phyloP scores from a whole-genome alignment of 53 echinoderm and acorn worm species.

The Echinometra lucunter region DNA sequence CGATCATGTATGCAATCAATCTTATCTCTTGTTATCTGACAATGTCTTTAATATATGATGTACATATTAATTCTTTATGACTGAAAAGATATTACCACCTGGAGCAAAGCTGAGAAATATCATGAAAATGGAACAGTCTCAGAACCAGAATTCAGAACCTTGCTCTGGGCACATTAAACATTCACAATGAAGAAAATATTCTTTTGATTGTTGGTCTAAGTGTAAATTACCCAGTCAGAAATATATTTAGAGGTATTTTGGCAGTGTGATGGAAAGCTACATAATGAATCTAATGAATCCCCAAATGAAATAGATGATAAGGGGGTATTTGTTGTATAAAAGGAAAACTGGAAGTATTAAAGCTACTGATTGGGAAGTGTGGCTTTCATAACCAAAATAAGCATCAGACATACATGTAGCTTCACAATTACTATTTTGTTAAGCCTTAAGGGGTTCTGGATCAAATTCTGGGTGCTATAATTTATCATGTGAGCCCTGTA shows the following conservation, averaged over 20 bases:
- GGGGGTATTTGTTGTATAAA: background rate
- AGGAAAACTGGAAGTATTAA: too few relatives aligned
- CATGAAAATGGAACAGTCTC: background rate
- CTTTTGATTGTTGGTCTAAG: background rate
- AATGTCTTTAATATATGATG: background rate
- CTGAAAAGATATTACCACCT: background rate
- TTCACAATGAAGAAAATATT: background rate
- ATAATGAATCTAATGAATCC: background rate
- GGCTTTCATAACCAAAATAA: too few relatives aligned
- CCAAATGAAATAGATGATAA: background rate
- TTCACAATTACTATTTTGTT: too few relatives aligned
- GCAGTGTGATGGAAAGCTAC: background rate
- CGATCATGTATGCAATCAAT: background rate
- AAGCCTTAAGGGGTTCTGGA: too few relatives aligned
- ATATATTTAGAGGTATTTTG: background rate
- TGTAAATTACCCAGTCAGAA: background rate
- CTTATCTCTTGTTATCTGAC: background rate
- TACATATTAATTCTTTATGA: background rate
- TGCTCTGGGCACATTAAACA: background rate
- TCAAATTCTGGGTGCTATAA: too few relatives aligned
- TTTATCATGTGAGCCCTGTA: too few relatives aligned
- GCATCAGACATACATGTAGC: too few relatives aligned
- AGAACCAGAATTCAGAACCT: background rate
- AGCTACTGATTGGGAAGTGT: too few relatives aligned
- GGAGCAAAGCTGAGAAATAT: background rate